These are phyloP conservation scores for Mobula hypostoma DNA, from an alignment of 2,113 vertebrate species.

Conservation along the genomic window DNA sequence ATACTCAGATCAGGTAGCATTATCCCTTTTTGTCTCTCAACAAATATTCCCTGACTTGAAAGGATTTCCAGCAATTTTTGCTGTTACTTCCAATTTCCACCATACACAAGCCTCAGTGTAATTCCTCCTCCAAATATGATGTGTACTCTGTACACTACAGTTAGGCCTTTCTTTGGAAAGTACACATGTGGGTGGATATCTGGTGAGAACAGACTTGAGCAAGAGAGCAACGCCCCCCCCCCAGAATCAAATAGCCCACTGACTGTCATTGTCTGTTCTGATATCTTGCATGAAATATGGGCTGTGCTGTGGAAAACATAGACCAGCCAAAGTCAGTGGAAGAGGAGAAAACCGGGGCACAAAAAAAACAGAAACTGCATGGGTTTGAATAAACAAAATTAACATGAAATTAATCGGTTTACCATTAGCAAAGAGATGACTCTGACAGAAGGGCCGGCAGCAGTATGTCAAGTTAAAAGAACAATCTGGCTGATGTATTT, in stretches of 20 bases:
- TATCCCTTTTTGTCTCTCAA: no score
- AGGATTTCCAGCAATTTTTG: no score
- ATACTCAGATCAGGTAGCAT: no score
- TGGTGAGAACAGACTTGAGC: background rate
- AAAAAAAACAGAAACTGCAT: background rate
- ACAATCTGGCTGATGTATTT: constrained; percentile 22
- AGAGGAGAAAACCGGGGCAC: background rate
- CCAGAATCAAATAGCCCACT: background rate
- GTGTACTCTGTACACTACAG: background rate
- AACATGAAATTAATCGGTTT: background rate
- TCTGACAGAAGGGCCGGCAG: background rate
- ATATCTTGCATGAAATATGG: background rate
- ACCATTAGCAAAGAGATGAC: background rate
- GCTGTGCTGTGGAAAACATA: background rate
- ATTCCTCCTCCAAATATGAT: background rate
- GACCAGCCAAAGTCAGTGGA: background rate
- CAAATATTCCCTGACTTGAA: no score
- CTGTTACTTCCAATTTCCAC: no score
- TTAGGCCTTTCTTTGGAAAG: background rate
- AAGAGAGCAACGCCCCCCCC: background rate
- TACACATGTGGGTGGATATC: background rate
- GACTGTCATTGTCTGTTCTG: background rate
- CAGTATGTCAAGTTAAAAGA: background rate
- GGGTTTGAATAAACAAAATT: background rate
- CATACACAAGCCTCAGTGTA: background rate